Conservation (phyloP, 2,888 invertebrate species). For the Drosophila paranaensis region DNA sequence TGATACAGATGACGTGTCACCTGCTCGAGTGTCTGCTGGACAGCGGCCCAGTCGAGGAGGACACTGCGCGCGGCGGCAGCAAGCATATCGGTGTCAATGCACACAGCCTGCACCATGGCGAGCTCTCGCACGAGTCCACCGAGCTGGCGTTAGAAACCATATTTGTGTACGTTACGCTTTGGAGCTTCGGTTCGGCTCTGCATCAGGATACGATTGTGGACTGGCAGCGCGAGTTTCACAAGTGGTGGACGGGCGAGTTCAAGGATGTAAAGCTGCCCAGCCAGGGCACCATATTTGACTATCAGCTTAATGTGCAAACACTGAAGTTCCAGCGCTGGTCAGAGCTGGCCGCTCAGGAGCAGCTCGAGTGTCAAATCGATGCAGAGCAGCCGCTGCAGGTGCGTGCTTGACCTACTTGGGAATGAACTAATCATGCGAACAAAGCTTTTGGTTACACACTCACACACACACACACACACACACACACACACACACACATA, state of each 20-base stretch:
- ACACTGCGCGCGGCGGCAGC: not conserved
- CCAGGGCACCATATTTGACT: conserved; percentile 94
- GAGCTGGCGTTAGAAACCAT: conserved; percentile 91
- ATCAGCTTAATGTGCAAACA: conserved; percentile 93
- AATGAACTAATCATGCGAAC: conserved; percentile 58
- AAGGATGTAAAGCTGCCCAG: conserved; percentile 95
- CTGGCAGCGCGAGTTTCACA: conserved; percentile 97
- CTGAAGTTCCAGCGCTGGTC: conserved; percentile 95
- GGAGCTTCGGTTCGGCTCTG: conserved; percentile 97
- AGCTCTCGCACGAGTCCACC: conserved; percentile 88
- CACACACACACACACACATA: too few species aligned
- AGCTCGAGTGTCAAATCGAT: conserved; percentile 86
- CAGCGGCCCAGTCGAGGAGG: conserved; percentile 42
- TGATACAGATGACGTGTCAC: conserved; percentile 95
- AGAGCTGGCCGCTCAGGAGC: conserved; percentile 88
- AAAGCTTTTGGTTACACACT: conserved; percentile 33
- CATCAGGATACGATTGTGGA: conserved; percentile 96
- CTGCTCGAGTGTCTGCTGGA: conserved; percentile 92
- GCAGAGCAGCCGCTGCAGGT: conserved; percentile 95
- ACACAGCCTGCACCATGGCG: conserved; percentile 87
- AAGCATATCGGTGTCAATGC: conserved; percentile 42
- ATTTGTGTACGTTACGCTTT: conserved; percentile 95
- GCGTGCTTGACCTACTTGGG: conserved; percentile 52
- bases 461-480: not conserved
- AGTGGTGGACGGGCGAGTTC: conserved; percentile 97